Conservation (phyloP, 2,797 vertebrate genomes). For the Glyptemys insculpta region DNA sequence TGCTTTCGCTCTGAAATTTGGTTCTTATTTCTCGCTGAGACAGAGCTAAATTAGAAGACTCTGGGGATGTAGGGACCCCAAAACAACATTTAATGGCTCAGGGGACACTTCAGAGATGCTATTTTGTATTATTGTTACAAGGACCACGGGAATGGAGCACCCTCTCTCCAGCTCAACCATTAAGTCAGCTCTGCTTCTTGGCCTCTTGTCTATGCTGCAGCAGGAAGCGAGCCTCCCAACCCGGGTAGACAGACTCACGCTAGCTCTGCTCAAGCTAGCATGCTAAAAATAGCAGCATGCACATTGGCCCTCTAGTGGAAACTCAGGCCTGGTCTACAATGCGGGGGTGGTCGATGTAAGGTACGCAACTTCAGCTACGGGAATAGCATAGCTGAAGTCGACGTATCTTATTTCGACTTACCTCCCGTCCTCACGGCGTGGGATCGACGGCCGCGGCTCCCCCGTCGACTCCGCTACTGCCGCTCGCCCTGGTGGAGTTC, state of each 20-base stretch:
- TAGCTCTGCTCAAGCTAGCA: no score
- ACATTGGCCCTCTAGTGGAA: not conserved
- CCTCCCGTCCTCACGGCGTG: no score
- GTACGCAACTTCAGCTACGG: no score
- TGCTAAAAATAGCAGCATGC: not conserved
- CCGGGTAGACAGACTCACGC: not conserved
- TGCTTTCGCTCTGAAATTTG: conserved; percentile 51
- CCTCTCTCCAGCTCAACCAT: not conserved
- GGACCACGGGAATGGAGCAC: not conserved
- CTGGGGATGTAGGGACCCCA: not conserved
- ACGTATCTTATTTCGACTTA: no score
- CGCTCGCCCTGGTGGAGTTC: no score
- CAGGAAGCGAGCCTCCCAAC: not conserved
- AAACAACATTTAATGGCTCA: not conserved
- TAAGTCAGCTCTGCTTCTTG: not conserved
- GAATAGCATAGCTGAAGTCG: no score
- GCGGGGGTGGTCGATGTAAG: no score
- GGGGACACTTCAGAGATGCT: not conserved
- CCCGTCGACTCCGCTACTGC: no score
- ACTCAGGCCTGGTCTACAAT: no score
- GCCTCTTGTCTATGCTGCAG: not conserved
- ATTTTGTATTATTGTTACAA: not conserved
- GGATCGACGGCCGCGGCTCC: no score
- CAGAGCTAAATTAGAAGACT: conserved; percentile 36
- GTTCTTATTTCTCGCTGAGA: conserved; percentile 25